Evolutionary conservation across 1,140 invertebrate genomes (phyloP).

Genomic region (Zaprionus africanus): DNA sequence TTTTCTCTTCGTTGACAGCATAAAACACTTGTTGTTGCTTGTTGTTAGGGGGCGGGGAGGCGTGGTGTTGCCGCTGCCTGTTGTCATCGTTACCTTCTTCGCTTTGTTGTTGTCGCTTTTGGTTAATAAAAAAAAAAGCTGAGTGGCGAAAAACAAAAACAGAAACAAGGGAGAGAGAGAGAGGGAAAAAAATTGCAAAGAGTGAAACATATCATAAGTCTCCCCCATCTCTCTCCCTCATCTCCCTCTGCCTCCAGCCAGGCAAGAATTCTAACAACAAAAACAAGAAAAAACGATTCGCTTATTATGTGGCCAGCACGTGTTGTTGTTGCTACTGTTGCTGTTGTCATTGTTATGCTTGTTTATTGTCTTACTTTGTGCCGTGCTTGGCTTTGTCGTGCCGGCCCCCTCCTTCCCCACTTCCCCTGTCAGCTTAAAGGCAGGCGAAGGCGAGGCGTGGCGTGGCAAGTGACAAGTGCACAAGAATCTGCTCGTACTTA

Average conservation of each 20-base stretch:
- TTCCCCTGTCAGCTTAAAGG: conserved; percentile 32
- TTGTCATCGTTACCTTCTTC: conserved; percentile 51
- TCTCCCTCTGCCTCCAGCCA: background rate
- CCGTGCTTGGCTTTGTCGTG: conserved; percentile 51
- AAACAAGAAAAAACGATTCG: conserved; percentile 32
- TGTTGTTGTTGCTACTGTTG: background rate
- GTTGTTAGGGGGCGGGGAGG: background rate
- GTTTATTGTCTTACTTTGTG: conserved; percentile 65
- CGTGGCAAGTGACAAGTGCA: conserved; percentile 55
- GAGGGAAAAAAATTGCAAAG: background rate
- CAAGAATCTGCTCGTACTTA: conserved; percentile 58
- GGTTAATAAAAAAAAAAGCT: conserved; percentile 33
- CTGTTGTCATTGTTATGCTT: conserved; percentile 49
- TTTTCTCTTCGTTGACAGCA: conserved; percentile 12
- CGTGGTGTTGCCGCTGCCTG: conserved; percentile 16
- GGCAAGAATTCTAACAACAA: conserved; percentile 14
- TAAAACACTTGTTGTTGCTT: conserved; percentile 47
- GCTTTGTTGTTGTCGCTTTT: conserved; percentile 10
- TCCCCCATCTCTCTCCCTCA: background rate
- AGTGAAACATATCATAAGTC: background rate
- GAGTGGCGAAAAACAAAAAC: conserved; percentile 28
- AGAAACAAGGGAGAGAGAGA: background rate
- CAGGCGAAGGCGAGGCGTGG: background rate
- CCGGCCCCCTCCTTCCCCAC: background rate
- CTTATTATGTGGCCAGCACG: conserved; percentile 43